A percentile compares a stretch with the other conserved stretches of the same genome.
These are phyloP conservation scores for Melinaea marsaeus DNA, from an alignment of 2,888 invertebrate genomes.

Conservation along the genomic window DNA sequence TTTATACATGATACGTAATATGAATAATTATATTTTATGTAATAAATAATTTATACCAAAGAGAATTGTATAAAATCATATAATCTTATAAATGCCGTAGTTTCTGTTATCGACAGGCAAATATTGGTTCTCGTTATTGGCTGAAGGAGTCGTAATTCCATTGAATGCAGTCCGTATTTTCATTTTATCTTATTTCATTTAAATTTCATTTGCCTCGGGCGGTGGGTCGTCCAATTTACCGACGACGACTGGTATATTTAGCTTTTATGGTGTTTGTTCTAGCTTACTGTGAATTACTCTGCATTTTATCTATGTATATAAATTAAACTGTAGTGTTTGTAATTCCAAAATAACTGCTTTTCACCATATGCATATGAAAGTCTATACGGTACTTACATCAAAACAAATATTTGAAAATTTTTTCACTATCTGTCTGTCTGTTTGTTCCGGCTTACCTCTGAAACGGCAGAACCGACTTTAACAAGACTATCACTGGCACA, in stretches of 20 bases:
- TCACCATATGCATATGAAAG: too few relatives aligned
- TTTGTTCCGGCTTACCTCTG: too few relatives aligned
- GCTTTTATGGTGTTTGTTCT: constrained; percentile 18
- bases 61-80: background rate
- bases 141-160: constrained; percentile 28
- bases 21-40: too few relatives aligned
- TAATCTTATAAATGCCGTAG: background rate
- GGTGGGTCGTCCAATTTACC: constrained; percentile 25
- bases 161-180: constrained; percentile 26
- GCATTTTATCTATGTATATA: background rate
- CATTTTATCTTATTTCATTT: constrained; percentile 33
- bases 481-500: too few relatives aligned
- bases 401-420: too few relatives aligned
- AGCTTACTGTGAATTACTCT: constrained; percentile 13
- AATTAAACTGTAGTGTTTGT: too few relatives aligned
- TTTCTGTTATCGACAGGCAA: constrained; percentile 13
- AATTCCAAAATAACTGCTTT: too few relatives aligned
- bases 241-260: constrained; percentile 17
- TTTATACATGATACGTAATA: too few relatives aligned
- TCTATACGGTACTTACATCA: too few relatives aligned
- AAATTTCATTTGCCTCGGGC: constrained; percentile 36
- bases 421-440: too few relatives aligned
- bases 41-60: too few relatives aligned
- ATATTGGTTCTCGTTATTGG: constrained; percentile 29
- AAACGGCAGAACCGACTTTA: too few relatives aligned